Percentiles rank a stretch among this genome's conserved stretches.
These are phyloP conservation scores for Eupithecia subfuscata DNA, from an alignment of 2,888 invertebrate species.

Conservation along the genomic window DNA sequence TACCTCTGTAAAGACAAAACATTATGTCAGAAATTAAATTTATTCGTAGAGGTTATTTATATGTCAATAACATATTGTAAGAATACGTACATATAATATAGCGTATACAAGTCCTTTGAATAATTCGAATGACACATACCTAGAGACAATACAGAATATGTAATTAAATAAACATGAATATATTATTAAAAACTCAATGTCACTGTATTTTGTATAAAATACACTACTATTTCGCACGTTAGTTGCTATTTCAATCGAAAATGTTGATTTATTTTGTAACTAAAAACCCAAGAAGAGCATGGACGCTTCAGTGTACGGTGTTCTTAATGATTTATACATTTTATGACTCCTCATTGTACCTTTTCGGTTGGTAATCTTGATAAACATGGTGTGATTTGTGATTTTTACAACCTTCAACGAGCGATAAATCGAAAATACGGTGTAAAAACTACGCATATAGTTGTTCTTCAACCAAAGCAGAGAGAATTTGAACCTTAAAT, in stretches of 20 bases:
- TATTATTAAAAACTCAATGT: no score
- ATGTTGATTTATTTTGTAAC: background rate
- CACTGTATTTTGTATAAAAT: no score
- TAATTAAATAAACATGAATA: no score
- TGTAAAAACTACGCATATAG: background rate
- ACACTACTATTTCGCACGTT: no score
- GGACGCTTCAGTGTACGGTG: background rate
- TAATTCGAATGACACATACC: no score
- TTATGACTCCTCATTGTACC: slow-evolving; percentile 4
- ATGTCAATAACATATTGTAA: no score
- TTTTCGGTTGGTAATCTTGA: slow-evolving; percentile 11
- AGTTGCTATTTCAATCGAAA: background rate
- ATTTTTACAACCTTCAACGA: background rate
- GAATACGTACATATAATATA: no score
- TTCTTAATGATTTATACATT: slow-evolving; percentile 11
- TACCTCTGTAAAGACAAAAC: no score
- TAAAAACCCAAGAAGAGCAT: background rate
- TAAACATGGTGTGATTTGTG: slow-evolving; percentile 13
- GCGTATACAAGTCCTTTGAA: no score
- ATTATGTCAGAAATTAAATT: no score
- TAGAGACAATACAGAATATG: no score
- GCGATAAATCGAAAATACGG: background rate
- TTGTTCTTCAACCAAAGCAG: background rate
- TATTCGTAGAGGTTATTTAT: no score
- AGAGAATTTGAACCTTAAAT: background rate